Base-by-base conservation (phyloP, 2,888 invertebrate species). In the Alloplasta piceator region DNA sequence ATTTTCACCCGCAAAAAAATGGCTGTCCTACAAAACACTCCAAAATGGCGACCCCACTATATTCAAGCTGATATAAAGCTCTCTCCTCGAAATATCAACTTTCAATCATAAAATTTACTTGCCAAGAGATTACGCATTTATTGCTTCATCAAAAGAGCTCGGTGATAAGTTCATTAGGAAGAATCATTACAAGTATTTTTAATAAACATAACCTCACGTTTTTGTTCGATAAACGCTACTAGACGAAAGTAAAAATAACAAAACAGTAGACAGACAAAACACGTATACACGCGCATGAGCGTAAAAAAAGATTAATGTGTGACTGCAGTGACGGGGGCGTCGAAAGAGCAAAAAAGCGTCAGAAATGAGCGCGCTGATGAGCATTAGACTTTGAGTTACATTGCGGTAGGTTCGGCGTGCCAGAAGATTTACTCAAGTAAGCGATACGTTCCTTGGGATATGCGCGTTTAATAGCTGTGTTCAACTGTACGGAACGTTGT, bases 371-470 rank as follows among this genome's bases (percentile, higher is more conserved):
- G 43, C 56, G 48, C 48, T 58, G 50, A 60, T 66, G 66, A 66
- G 73, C 58, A 50, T 74, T 60, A 67, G 83, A 83, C 79, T 82
- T 82, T 83, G 79, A 56, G 72, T 83, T 82, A 71, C 52, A 80
- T 84, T 84, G 84, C 82, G 83, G 84, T 84, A 84, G 84, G 84
- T 83, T 84, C 73, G 52, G 82, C 39, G 66, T 48, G 38, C 50
- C 64, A 78, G 80, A 82, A 84, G 73, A 26, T 77, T 74, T 12
- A 60, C 38, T 71, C 80, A 70, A 80, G 78, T 73, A 81, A 84
- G 68, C 80, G 67, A 74, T 63, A 72, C 60, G 63, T 60, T 39
- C 58, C 12, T 16, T 52, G 66, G 41, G n/a, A 64, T 41, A 26
- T 43, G 61, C 48, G 39, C 77, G 77, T 80, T 76, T 58, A 79